These are phyloP conservation scores for Cotesia glomerata DNA, from an alignment of 1,140 invertebrate species.

Conservation along the genomic window DNA sequence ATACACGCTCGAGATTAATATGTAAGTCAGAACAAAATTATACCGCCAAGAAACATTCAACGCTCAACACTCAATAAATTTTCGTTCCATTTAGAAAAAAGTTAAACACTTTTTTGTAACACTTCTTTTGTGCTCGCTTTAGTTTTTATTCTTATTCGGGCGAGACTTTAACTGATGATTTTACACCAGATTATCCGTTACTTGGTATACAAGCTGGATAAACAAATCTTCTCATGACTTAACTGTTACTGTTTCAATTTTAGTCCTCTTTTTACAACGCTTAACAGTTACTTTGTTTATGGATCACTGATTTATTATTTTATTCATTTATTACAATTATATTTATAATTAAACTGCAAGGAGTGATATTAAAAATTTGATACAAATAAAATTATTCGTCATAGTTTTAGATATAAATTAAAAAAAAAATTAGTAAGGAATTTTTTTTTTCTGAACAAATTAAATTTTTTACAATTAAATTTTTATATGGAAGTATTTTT, in stretches of 20 bases:
- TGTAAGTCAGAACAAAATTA: too few relatives aligned
- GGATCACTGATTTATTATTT: not conserved
- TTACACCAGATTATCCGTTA: constrained; percentile 8
- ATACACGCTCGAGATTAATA: too few relatives aligned
- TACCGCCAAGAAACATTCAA: not conserved
- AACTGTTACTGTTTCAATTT: not conserved
- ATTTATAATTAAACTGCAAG: too few relatives aligned
- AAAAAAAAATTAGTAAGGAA: too few relatives aligned
- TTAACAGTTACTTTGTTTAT: not conserved
- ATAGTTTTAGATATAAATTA: too few relatives aligned
- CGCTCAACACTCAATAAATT: not conserved
- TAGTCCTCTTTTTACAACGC: not conserved
- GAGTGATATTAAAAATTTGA: too few relatives aligned
- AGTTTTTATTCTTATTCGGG: not conserved
- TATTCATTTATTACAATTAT: not conserved
- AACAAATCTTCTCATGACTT: not conserved
- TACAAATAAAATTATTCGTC: too few relatives aligned
- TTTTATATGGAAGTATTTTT: too few relatives aligned
- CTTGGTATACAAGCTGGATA: not conserved
- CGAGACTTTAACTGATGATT: not conserved
- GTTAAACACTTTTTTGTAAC: not conserved
- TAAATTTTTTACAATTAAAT: too few relatives aligned
- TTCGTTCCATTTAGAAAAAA: too few relatives aligned
- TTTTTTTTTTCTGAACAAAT: too few relatives aligned
- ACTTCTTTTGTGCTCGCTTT: not conserved